phyloP scores from a whole-genome alignment of 1,140 invertebrate species.

The Drosophila subobscura region DNA sequence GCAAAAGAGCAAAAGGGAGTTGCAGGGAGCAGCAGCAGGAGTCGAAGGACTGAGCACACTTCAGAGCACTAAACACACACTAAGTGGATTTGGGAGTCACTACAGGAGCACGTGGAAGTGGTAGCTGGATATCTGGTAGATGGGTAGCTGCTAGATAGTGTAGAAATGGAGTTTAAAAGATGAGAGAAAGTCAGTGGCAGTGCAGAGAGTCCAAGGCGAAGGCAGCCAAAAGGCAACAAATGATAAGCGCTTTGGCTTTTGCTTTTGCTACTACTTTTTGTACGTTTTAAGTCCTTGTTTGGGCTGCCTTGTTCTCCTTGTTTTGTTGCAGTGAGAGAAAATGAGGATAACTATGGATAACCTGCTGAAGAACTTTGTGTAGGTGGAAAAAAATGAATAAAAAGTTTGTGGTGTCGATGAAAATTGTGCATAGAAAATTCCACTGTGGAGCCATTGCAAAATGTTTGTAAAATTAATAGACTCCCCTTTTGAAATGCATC shows the following conservation, averaged over 20 bases:
- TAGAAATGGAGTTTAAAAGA: conserved; percentile 3
- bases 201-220: conserved; percentile 9
- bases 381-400: no score
- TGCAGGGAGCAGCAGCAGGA: conserved; percentile 13
- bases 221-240: conserved; percentile 46
- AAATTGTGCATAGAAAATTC: no score
- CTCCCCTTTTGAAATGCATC: no score
- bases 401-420: no score
- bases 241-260: conserved; percentile 53
- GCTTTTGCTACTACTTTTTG: background rate
- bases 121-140: no score
- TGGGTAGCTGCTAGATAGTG: no score
- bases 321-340: background rate
- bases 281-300: conserved; percentile 34
- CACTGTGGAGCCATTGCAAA: no score
- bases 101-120: background rate
- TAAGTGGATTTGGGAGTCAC: conserved; percentile 75
- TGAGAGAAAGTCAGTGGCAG: conserved; percentile 16
- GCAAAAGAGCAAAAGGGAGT: background rate
- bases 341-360: background rate
- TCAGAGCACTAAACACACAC: conserved; percentile 71
- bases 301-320: background rate
- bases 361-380: no score
- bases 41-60: conserved; percentile 19
- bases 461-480: no score